phyloP scores from a whole-genome alignment of 2,888 invertebrate species.

The Tiphia femorata region DNA sequence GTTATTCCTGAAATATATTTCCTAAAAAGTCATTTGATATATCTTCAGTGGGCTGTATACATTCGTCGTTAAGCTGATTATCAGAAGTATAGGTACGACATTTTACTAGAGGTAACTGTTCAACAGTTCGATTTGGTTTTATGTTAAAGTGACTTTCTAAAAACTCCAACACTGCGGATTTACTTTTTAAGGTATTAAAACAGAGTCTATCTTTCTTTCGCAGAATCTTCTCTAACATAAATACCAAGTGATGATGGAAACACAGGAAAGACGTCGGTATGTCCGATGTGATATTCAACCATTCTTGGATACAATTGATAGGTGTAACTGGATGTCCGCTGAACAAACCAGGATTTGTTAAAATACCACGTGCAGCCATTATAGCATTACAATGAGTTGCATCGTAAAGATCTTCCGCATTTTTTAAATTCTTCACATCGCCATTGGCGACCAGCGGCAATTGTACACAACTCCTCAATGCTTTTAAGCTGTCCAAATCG shows the following conservation, averaged over 20 bases:
- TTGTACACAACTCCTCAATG: conserved; percentile 78
- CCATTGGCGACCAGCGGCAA: conserved; percentile 96
- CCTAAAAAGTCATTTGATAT: conserved; percentile 30
- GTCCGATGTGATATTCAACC: conserved; percentile 80
- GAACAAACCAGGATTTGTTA: conserved; percentile 93
- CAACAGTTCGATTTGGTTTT: conserved; percentile 55
- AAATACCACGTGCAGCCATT: conserved; percentile 92
- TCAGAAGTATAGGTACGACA: conserved; percentile 22
- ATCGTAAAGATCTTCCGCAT: conserved; percentile 77
- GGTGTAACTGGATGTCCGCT: conserved; percentile 81
- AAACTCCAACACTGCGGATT: conserved; percentile 79
- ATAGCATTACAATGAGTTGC: conserved; percentile 82
- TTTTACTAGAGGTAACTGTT: conserved; percentile 14
- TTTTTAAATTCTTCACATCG: conserved; percentile 81
- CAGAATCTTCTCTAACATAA: conserved; percentile 91
- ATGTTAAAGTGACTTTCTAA: conserved; percentile 74
- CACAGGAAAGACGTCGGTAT: conserved; percentile 77
- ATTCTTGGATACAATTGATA: conserved; percentile 82
- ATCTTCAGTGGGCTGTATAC: conserved; percentile 21
- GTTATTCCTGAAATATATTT: conserved; percentile 35
- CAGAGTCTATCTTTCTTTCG: conserved; percentile 79
- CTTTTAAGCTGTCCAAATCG: conserved; percentile 78
- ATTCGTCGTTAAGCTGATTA: conserved; percentile 9
- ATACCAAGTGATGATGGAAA: conserved; percentile 96
- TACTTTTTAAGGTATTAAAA: conserved; percentile 83